Evolutionary conservation across 2,113 vertebrate genomes (phyloP).

Genomic region (Cettia cetti): DNA sequence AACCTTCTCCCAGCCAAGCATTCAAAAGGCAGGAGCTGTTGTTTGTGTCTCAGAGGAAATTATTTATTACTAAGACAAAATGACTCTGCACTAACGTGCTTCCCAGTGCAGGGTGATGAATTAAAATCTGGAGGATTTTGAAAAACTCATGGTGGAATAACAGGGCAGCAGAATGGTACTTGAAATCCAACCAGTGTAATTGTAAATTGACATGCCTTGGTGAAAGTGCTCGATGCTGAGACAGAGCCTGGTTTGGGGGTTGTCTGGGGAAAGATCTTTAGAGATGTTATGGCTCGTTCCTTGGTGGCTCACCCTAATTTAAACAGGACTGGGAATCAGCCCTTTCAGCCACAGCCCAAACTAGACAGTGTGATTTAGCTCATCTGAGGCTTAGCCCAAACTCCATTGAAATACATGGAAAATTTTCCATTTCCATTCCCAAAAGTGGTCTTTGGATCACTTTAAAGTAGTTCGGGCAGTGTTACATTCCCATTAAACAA

Average conservation of each 20-base stretch:
- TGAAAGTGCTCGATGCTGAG: background rate
- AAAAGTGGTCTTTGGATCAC: background rate
- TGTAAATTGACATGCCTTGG: background rate
- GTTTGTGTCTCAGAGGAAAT: slow-evolving; percentile 29
- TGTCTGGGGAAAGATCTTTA: background rate
- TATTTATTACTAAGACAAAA: slow-evolving; percentile 42
- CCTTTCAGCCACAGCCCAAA: background rate
- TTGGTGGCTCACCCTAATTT: background rate
- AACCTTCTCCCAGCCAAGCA: background rate
- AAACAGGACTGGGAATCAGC: background rate
- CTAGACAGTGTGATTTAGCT: background rate
- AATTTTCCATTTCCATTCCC: background rate
- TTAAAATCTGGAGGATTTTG: background rate
- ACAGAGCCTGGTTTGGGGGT: background rate
- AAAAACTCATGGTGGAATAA: background rate
- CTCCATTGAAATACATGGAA: background rate
- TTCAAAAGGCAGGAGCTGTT: slow-evolving; percentile 27
- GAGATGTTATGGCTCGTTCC: background rate
- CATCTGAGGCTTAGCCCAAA: background rate
- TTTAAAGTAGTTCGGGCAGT: background rate
- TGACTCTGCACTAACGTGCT: background rate
- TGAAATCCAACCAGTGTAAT: background rate
- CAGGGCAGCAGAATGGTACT: background rate
- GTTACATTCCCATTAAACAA: background rate
- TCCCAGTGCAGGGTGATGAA: background rate